phyloP scores from a whole-genome alignment of 2,797 vertebrate species.

The Kryptolebias ocellatus region DNA sequence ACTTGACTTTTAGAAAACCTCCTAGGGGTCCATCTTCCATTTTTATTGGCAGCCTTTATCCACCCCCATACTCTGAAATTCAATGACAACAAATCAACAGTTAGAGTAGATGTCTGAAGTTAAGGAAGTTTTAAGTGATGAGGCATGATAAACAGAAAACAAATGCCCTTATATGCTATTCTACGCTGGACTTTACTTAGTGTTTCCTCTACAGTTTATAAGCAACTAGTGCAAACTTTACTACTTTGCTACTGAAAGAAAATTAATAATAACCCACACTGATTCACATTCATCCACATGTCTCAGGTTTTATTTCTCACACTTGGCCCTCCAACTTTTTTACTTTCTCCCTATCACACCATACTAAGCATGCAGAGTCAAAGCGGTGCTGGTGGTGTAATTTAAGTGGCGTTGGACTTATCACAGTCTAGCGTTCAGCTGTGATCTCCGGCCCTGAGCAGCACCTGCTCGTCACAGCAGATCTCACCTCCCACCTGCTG shows the following conservation, averaged over 20 bases:
- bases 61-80: conserved; percentile 40
- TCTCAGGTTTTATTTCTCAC: conserved; percentile 69
- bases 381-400: conserved; percentile 67
- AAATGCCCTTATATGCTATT: conserved; percentile 57
- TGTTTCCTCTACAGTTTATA: neutral
- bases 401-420: conserved; percentile 73
- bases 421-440: conserved; percentile 72
- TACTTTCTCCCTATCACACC: conserved; percentile 58
- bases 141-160: conserved; percentile 48
- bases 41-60: conserved; percentile 51
- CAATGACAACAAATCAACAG: conserved; percentile 58
- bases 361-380: conserved; percentile 56
- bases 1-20: conserved; percentile 61
- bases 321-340: conserved; percentile 55
- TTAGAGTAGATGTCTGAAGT: conserved; percentile 55
- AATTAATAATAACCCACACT: conserved; percentile 8
- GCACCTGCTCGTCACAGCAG: conserved; percentile 74
- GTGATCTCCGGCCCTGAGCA: conserved; percentile 67
- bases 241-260: conserved; percentile 42
- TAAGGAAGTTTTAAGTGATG: conserved; percentile 47
- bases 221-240: neutral
- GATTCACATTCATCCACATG: conserved; percentile 40
- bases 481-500: conserved; percentile 77
- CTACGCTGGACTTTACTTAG: conserved; percentile 39
- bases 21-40: conserved; percentile 53